Evolutionary conservation across 1,140 invertebrate species (phyloP).

Genomic region (Drosophila persimilis): DNA sequence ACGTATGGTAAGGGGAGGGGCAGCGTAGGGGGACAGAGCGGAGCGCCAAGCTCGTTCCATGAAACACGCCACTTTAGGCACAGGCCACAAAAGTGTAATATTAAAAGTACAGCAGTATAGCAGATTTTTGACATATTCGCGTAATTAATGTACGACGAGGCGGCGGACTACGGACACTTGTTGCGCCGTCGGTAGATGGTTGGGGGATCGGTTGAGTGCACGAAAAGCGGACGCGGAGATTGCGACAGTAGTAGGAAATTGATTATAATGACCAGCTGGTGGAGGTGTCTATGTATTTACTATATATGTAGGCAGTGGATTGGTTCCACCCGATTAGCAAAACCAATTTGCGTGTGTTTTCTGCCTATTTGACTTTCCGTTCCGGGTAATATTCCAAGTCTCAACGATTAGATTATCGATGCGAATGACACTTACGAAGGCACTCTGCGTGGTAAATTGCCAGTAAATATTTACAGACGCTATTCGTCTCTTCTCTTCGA

Average conservation of each 20-base stretch:
- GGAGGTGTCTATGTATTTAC: not conserved
- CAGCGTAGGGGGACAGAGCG: not conserved
- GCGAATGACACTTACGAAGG: conserved; percentile 29
- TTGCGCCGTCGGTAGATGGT: conserved; percentile 5
- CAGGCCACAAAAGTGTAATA: conserved; percentile 29
- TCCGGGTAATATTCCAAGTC: conserved; percentile 8
- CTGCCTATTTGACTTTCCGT: conserved; percentile 12
- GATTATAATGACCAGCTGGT: conserved; percentile 16
- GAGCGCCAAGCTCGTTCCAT: conserved; percentile 42
- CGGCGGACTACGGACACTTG: conserved; percentile 28
- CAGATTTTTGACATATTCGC: conserved; percentile 34
- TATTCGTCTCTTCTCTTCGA: not conserved
- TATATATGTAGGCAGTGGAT: conserved; percentile 8
- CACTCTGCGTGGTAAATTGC: conserved; percentile 12
- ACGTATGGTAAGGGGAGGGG: not conserved
- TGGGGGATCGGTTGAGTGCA: conserved; percentile 15
- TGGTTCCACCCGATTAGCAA: conserved; percentile 25
- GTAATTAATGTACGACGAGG: conserved; percentile 44
- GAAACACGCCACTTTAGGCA: conserved; percentile 69
- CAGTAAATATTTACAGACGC: conserved; percentile 24
- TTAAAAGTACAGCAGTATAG: conserved; percentile 27
- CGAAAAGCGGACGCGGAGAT: conserved; percentile 28
- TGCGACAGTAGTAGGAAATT: conserved; percentile 35
- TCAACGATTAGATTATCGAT: conserved; percentile 10
- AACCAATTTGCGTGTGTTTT: conserved; percentile 42